Conservation (phyloP, 2,888 invertebrate genomes). For the Laothoe populi region DNA sequence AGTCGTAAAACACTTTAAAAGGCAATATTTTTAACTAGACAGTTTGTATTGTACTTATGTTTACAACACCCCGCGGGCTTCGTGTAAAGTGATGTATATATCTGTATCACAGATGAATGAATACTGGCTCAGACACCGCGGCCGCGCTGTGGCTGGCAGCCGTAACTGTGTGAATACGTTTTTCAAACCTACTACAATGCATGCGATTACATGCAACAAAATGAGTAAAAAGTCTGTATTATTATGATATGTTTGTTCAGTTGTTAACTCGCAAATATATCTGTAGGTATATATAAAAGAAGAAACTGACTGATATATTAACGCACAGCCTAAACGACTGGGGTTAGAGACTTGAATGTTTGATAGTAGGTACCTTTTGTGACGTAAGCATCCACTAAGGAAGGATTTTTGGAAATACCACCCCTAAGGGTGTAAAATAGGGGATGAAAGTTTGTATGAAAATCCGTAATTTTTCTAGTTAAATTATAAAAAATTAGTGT, state of each 20-base stretch:
- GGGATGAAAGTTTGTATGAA: no score
- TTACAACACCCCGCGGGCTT: slow-evolving; percentile 33
- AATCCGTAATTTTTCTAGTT: no score
- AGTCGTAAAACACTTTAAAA: background rate
- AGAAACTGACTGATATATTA: no score
- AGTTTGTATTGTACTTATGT: slow-evolving; percentile 30
- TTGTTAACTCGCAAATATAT: background rate
- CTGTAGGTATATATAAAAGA: no score
- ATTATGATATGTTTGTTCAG: slow-evolving; percentile 5
- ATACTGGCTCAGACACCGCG: slow-evolving; percentile 13
- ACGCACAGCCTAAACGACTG: no score
- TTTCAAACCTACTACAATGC: slow-evolving; percentile 21
- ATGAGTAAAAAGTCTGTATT: slow-evolving; percentile 8
- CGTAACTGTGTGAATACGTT: slow-evolving; percentile 12
- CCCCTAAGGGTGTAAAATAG: no score
- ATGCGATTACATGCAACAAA: background rate
- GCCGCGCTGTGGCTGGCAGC: slow-evolving; percentile 5
- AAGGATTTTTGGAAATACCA: no score
- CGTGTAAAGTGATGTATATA: slow-evolving; percentile 23
- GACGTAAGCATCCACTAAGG: no score
- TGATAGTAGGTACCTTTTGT: no score
- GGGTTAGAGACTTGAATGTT: no score
- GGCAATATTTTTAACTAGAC: background rate
- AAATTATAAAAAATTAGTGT: no score
- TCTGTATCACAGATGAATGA: slow-evolving; percentile 28